Percentiles rank a stretch among this genome's conserved stretches.
Conservation (phyloP, 2,797 vertebrate genomes). For the Pristis pectinata region DNA sequence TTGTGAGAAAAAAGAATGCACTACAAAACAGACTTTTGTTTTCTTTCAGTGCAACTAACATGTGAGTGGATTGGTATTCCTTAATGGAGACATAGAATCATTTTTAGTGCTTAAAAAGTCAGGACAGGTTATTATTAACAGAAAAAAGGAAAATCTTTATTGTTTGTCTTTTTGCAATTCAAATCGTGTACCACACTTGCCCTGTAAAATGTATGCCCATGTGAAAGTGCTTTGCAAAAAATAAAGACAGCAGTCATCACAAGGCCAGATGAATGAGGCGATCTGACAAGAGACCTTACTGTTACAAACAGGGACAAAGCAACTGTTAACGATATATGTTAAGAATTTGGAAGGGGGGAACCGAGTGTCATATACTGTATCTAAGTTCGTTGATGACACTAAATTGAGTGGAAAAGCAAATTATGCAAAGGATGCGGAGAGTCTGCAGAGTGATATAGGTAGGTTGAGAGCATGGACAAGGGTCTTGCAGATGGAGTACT, state of each 20-base stretch:
- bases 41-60: neutral
- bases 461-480: too few species aligned
- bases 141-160: slow-evolving; percentile 39
- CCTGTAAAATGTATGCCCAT: slow-evolving; percentile 48
- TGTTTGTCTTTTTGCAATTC: slow-evolving; percentile 45
- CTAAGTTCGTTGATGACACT: too few species aligned
- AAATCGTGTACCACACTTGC: slow-evolving; percentile 46
- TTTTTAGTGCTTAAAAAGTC: neutral
- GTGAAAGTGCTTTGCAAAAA: slow-evolving; percentile 55
- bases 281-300: slow-evolving; percentile 52
- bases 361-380: too few species aligned
- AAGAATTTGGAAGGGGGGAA: too few species aligned
- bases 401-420: too few species aligned
- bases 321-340: too few species aligned
- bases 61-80: neutral
- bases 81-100: neutral
- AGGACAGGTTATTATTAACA: neutral
- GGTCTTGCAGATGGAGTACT: too few species aligned
- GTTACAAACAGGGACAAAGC: slow-evolving; percentile 43
- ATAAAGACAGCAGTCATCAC: slow-evolving; percentile 53
- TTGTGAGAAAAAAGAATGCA: slow-evolving; percentile 24
- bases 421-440: too few species aligned
- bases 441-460: too few species aligned
- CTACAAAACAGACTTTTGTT: neutral
- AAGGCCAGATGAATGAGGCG: slow-evolving; percentile 52